These are phyloP conservation scores for Eulacestoma nigropectus DNA, from an alignment of 2,113 vertebrate genomes.

Conservation along the genomic window DNA sequence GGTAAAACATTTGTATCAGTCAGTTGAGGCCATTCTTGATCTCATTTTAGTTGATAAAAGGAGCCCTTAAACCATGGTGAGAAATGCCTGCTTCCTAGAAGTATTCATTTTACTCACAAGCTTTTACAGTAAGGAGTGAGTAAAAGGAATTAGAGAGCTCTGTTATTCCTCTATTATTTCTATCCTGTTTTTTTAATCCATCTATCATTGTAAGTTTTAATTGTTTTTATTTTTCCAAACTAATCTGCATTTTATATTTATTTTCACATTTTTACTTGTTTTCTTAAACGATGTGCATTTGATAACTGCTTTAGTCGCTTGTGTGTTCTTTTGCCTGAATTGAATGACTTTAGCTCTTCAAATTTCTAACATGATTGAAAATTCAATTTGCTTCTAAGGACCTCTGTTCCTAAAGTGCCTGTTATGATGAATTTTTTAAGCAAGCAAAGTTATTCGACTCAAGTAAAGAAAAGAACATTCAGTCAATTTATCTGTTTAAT, in stretches of 20 bases:
- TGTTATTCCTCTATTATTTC: neutral
- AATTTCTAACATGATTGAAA: neutral
- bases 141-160: neutral
- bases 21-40: neutral
- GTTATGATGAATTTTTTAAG: neutral
- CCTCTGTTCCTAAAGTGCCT: neutral
- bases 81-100: neutral
- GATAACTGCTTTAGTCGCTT: neutral
- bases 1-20: neutral
- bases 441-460: neutral
- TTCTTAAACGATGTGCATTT: neutral
- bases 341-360: neutral
- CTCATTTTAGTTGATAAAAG: neutral
- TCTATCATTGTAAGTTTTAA: neutral
- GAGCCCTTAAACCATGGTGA: neutral
- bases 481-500: neutral
- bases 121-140: neutral
- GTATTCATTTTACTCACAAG: neutral
- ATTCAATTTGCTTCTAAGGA: neutral
- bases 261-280: neutral
- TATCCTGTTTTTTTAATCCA: neutral
- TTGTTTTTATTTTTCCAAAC: neutral
- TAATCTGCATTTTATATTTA: neutral
- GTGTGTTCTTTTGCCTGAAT: neutral
- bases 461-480: neutral